A percentile compares a stretch with the other conserved stretches of the same genome.
Conservation (phyloP, 2,113 vertebrate genomes). For the Rhodinocichla rosea region DNA sequence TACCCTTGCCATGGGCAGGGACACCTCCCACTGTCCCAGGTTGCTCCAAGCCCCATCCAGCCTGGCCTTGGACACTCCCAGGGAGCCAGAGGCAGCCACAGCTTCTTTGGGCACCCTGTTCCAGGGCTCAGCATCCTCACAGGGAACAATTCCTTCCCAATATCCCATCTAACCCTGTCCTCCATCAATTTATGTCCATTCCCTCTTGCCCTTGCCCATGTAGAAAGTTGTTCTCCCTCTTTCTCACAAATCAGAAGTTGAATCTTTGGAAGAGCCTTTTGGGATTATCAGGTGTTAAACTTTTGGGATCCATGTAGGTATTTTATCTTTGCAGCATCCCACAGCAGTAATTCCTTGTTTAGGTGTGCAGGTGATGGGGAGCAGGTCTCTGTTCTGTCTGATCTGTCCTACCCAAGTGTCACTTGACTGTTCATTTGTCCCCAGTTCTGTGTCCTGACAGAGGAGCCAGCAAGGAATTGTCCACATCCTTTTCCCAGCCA, state of each 20-base stretch:
- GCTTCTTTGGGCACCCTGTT: neutral
- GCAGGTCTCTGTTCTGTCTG: neutral
- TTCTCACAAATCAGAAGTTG: neutral
- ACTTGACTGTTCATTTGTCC: neutral
- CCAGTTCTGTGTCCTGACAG: neutral
- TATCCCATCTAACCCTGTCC: neutral
- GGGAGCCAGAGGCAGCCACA: neutral
- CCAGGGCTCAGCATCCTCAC: accelerated
- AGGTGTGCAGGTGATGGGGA: neutral
- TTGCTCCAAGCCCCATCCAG: accelerated
- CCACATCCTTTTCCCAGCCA: neutral
- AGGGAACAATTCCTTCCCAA: neutral
- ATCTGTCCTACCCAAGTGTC: neutral
- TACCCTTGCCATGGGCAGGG: neutral
- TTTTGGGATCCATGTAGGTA: neutral
- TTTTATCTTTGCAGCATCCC: neutral
- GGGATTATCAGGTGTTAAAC: neutral
- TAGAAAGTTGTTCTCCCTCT: neutral
- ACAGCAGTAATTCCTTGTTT: neutral
- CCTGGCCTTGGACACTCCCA: neutral
- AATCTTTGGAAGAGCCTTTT: neutral
- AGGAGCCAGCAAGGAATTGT: accelerated
- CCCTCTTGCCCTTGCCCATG: neutral
- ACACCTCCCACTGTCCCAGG: accelerated
- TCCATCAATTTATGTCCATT: neutral